Evolutionary conservation across 1,140 invertebrate species (phyloP), one percentile per base, ranked within the genome.

Genomic region (Chironomus tepperi): DNA sequence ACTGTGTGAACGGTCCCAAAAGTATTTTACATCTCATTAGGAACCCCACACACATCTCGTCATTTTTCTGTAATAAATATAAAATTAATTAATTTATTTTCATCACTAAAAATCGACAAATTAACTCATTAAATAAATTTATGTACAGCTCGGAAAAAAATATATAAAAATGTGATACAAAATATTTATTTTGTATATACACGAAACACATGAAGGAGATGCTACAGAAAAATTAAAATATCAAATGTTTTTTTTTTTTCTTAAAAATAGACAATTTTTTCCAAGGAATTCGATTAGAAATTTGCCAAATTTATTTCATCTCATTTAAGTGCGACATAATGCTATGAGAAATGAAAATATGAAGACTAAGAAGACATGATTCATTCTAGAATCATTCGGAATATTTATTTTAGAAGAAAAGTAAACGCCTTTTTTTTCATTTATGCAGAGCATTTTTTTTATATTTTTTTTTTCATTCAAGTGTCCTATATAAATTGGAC

Each of bases 231-330:
- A 34, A 34, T 34, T 34, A 34, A 34, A 34, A 34, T 34, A 34
- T 34, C 24, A 57, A 57, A 34, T 34, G 24, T 34, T 34, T 34
- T 34, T 5, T 34, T 2, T 34, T 2, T 34, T 34, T 57, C 47
- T n/a, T n/a, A 57, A 57, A 57, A 57, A 57, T 57, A 57, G n/a
- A 57, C n/a, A 34, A 34, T 34, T 57, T 57, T 57, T 57, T 57
- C 47, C 47, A n/a, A 57, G n/a, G 47, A 57, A 57, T 57, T 57
- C 47, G 47, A 57, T 57, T 57, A 57, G 47, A 57, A 57, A 57
- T 57, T 57, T 57, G 47, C 47, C 47, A 57, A 57, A 57, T 15
- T 15, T 15, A 57, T 57, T 57, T 57, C 15, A 47, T 47, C 43
- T 47, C 15, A 47, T 47, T 47, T 47, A 47, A 47, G 9, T 57